These are phyloP conservation scores for Sebastes elongatus DNA, from an alignment of 2,797 vertebrate species.

Conservation along the genomic window DNA sequence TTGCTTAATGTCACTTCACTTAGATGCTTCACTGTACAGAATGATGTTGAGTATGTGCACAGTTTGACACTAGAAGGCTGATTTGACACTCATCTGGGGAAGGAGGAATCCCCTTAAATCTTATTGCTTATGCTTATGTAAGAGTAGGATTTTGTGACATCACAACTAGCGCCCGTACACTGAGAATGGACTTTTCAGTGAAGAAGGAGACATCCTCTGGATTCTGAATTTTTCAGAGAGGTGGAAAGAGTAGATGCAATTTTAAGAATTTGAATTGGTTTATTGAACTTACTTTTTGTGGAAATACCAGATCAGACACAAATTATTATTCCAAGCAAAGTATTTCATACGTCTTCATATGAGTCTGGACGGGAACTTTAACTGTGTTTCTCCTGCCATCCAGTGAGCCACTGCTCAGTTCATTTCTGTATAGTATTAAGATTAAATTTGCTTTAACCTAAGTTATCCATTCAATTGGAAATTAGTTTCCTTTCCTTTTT, in stretches of 20 bases:
- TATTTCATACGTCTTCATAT: not conserved
- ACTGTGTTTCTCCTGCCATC: not conserved
- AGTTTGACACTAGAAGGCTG: not conserved
- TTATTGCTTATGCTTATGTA: too few species aligned
- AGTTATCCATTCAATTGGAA: not conserved
- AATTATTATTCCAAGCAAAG: not conserved
- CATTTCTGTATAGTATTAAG: not conserved
- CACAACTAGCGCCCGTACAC: not conserved
- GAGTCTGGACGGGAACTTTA: not conserved
- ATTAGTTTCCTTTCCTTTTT: not conserved
- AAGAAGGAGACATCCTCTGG: not conserved
- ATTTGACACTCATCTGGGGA: not conserved
- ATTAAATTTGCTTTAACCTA: not conserved
- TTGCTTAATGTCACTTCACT: not conserved
- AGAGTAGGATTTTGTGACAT: too few species aligned
- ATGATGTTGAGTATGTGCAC: not conserved
- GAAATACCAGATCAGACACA: not conserved
- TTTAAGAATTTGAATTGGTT: not conserved
- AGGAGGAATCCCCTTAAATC: not conserved
- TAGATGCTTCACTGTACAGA: not conserved
- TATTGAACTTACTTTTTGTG: not conserved
- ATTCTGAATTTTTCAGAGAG: not conserved
- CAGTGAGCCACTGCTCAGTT: not conserved
- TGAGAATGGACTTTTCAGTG: not conserved
- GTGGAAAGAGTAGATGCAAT: not conserved